phyloP scores from a whole-genome alignment of 1,140 invertebrate genomes.

The Cherax quadricarinatus region DNA sequence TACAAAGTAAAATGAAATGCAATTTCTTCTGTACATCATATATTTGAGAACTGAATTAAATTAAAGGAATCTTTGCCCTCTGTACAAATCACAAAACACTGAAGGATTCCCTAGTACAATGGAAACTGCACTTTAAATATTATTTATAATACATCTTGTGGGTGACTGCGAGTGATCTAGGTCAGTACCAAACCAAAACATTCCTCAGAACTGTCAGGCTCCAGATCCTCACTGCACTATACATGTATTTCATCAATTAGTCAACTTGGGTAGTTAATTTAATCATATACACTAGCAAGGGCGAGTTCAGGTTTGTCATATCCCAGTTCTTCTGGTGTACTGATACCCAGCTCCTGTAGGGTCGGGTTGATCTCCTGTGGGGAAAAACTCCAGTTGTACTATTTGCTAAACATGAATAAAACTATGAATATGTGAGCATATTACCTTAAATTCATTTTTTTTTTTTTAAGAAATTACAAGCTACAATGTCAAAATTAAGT shows the following conservation, averaged over 20 bases:
- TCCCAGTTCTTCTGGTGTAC: slow-evolving; percentile 95
- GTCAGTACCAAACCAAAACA: neutral
- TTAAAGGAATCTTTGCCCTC: slow-evolving; percentile 13
- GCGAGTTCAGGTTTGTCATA: slow-evolving; percentile 98
- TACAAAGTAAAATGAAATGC: neutral
- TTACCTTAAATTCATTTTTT: no score
- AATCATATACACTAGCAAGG: slow-evolving; percentile 85
- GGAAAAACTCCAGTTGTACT: slow-evolving; percentile 2
- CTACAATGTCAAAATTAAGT: neutral
- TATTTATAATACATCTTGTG: neutral
- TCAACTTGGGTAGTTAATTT: neutral
- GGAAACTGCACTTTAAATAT: slow-evolving; percentile 3
- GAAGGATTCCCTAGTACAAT: neutral
- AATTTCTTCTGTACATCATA: slow-evolving; percentile 60
- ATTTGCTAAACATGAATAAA: no score
- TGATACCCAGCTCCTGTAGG: slow-evolving; percentile 93
- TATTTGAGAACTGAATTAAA: slow-evolving; percentile 42
- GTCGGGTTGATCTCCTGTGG: slow-evolving; percentile 93
- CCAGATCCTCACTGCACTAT: slow-evolving; percentile 13
- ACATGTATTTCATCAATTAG: neutral
- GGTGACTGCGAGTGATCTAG: neutral
- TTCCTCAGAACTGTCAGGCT: neutral
- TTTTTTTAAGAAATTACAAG: neutral
- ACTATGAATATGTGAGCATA: neutral
- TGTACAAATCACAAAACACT: slow-evolving; percentile 45